Percentiles rank a stretch among this genome's conserved stretches.
These are phyloP conservation scores for Bombus balteatus DNA, from an alignment of 1,140 invertebrate species.

Conservation along the genomic window DNA sequence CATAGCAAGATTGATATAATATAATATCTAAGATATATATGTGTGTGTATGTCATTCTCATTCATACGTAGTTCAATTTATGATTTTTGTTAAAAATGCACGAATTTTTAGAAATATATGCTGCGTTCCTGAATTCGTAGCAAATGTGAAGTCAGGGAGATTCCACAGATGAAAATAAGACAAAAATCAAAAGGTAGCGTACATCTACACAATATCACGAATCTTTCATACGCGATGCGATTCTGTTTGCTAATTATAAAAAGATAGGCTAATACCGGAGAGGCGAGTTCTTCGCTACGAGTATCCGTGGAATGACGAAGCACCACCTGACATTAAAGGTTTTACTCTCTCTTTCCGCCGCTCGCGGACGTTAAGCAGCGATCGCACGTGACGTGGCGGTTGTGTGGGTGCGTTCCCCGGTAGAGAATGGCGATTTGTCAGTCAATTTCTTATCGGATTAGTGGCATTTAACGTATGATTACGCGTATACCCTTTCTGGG, in stretches of 20 bases:
- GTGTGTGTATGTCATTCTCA: too few relatives aligned
- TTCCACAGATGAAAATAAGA: too few relatives aligned
- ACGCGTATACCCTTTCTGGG: slow-evolving; percentile 41
- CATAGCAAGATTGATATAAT: too few relatives aligned
- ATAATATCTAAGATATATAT: too few relatives aligned
- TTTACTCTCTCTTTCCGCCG: slow-evolving; percentile 58
- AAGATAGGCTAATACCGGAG: slow-evolving; percentile 32
- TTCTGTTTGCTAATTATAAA: slow-evolving; percentile 32
- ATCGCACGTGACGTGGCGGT: slow-evolving; percentile 1
- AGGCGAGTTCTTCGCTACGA: not conserved
- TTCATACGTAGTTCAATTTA: too few relatives aligned
- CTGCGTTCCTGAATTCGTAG: too few relatives aligned
- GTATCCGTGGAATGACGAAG: slow-evolving; percentile 57
- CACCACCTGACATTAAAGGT: slow-evolving; percentile 62
- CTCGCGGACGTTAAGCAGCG: slow-evolving; percentile 18
- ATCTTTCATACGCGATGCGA: slow-evolving; percentile 8
- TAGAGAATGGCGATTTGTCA: slow-evolving; percentile 71
- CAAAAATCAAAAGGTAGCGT: not conserved
- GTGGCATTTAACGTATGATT: slow-evolving; percentile 68
- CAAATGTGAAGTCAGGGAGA: too few relatives aligned
- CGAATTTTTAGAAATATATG: too few relatives aligned
- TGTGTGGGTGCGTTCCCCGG: slow-evolving; percentile 34
- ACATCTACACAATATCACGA: not conserved
- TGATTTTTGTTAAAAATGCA: too few relatives aligned
- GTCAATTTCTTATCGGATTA: slow-evolving; percentile 74